Evolutionary conservation across 2,113 vertebrate genomes (phyloP).

Genomic region (Noctilio leporinus): DNA sequence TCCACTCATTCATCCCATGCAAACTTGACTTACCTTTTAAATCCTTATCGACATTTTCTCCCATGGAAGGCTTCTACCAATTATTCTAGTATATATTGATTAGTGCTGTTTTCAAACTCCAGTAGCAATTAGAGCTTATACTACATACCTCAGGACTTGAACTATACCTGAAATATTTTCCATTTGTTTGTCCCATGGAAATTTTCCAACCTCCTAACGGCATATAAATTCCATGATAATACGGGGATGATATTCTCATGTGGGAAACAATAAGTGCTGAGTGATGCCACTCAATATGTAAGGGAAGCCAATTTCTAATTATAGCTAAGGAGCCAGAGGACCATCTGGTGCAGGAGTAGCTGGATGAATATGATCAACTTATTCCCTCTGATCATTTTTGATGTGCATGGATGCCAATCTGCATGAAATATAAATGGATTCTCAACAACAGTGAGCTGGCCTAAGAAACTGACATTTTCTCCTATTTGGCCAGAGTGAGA

Average conservation of each 20-base stretch:
- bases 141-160: not conserved
- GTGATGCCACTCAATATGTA: not conserved
- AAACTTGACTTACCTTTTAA: not conserved
- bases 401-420: not conserved
- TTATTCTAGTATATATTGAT: not conserved
- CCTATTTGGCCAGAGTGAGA: not conserved
- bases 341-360: not conserved
- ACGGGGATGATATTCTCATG: too few species aligned
- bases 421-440: constrained; percentile 61
- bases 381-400: not conserved
- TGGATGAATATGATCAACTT: constrained; percentile 16
- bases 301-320: not conserved
- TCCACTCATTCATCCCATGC: not conserved
- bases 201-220: not conserved
- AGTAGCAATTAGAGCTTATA: not conserved
- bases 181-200: not conserved
- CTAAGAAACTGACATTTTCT: constrained; percentile 35
- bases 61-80: not conserved
- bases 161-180: not conserved
- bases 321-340: not conserved
- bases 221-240: not conserved
- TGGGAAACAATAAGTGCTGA: not conserved
- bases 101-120: not conserved
- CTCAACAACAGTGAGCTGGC: constrained; percentile 7
- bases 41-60: not conserved